These are phyloP conservation scores for Didymodactylos carnosus DNA, from an alignment of 2,888 invertebrate genomes.

Conservation along the genomic window DNA sequence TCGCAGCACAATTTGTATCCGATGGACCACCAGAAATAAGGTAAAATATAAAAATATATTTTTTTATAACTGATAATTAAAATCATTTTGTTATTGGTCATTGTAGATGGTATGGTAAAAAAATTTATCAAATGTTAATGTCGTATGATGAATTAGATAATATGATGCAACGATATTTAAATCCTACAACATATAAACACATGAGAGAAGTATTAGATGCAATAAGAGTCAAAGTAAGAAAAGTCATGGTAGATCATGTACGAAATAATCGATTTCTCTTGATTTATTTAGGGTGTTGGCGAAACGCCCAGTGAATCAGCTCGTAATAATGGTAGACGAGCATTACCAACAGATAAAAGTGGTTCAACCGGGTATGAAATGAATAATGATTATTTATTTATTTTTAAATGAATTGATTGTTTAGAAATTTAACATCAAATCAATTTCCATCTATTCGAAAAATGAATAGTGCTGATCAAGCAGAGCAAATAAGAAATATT, in stretches of 20 bases:
- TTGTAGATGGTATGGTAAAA: constrained; percentile 51
- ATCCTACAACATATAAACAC: constrained; percentile 55
- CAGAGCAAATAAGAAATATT: constrained; percentile 24
- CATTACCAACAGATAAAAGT: not conserved
- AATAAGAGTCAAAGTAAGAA: constrained; percentile 42
- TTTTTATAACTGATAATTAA: constrained; percentile 17
- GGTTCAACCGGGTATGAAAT: not conserved
- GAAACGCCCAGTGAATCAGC: constrained; percentile 13
- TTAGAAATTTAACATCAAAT: not conserved
- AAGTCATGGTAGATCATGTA: no score
- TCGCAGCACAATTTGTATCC: constrained; percentile 58
- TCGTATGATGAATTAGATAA: constrained; percentile 55
- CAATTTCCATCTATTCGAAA: not conserved
- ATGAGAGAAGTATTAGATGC: constrained; percentile 55
- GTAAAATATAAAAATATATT: constrained; percentile 28
- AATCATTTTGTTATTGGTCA: not conserved
- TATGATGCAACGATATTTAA: constrained; percentile 54
- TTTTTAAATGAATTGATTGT: no score
- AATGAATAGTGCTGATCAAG: not conserved
- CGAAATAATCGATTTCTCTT: not conserved
- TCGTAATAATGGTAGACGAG: not conserved
- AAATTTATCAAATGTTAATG: constrained; percentile 52
- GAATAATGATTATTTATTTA: not conserved
- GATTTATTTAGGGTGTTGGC: not conserved
- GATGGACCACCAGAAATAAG: constrained; percentile 71